These are phyloP conservation scores for Sthenelais limicola DNA, from an alignment of 2,888 invertebrate species.

Conservation along the genomic window DNA sequence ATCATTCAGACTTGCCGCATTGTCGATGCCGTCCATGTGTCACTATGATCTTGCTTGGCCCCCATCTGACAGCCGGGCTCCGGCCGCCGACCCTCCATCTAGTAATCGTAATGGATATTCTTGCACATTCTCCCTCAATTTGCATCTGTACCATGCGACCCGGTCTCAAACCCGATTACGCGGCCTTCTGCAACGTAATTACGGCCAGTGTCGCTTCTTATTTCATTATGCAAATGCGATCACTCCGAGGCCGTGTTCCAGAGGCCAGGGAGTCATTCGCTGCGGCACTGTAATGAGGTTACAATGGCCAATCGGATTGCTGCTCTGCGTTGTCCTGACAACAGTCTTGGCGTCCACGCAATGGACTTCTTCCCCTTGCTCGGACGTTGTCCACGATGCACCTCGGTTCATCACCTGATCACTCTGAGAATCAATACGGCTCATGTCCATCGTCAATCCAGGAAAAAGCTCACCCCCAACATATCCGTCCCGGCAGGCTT, in stretches of 20 bases:
- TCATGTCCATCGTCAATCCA: no score
- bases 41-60: slow-evolving; percentile 1
- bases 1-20: background rate
- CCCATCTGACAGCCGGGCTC: background rate
- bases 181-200: slow-evolving; percentile 33
- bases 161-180: slow-evolving; percentile 28
- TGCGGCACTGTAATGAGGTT: slow-evolving; percentile 27
- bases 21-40: slow-evolving; percentile 19
- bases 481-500: no score
- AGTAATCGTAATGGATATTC: slow-evolving; percentile 35
- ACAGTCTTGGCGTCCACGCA: no score
- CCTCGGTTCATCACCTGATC: no score
- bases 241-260: slow-evolving; percentile 30
- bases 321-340: slow-evolving; percentile 32
- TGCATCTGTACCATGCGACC: slow-evolving; percentile 21
- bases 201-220: slow-evolving; percentile 35
- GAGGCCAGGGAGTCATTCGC: slow-evolving; percentile 36
- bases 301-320: slow-evolving; percentile 39
- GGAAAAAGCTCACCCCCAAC: no score
- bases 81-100: background rate
- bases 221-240: slow-evolving; percentile 39
- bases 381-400: no score
- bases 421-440: no score
- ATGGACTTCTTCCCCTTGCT: no score
- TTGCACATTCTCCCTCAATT: slow-evolving; percentile 14